Percentiles rank a stretch among this genome's conserved stretches.
Conservation (phyloP, 2,888 invertebrate species). For the Chirona hameri region DNA sequence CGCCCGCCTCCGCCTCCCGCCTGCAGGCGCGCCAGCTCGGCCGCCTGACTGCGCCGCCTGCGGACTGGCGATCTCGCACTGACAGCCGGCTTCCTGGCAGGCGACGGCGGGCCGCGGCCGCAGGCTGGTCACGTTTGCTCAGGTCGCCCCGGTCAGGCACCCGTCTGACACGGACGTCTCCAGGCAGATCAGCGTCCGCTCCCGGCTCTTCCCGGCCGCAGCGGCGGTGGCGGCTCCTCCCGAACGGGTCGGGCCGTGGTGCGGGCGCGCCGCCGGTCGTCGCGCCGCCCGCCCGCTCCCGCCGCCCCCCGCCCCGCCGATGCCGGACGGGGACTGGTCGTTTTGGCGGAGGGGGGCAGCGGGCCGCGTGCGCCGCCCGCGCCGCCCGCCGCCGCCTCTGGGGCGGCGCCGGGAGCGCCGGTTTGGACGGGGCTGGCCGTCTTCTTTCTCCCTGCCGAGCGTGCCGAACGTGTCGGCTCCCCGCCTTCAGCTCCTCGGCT, state of each 20-base stretch:
- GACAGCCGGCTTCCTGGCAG: conserved; percentile 24
- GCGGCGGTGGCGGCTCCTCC: conserved; percentile 53
- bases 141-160: conserved; percentile 67
- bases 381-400: conserved; percentile 42
- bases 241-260: conserved; percentile 38
- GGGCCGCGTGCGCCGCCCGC: conserved; percentile 42
- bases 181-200: conserved; percentile 70
- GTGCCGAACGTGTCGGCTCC: conserved; percentile 72
- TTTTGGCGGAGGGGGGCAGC: conserved; percentile 51
- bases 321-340: conserved; percentile 40
- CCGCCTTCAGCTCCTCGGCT: conserved; percentile 37
- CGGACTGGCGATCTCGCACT: conserved; percentile 35
- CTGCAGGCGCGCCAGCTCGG: conserved; percentile 36
- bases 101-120: conserved; percentile 30
- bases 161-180: conserved; percentile 74
- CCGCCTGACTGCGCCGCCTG: conserved; percentile 33
- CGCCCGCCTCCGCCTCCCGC: conserved; percentile 53
- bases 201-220: conserved; percentile 48
- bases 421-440: conserved; percentile 60
- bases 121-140: conserved; percentile 61
- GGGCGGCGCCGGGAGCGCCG: conserved; percentile 58
- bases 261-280: conserved; percentile 32
- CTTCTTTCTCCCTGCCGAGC: conserved; percentile 66
- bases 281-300: conserved; percentile 43
- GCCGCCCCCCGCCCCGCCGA: conserved; percentile 47